A percentile compares a stretch with the other conserved stretches of the same genome.
phyloP scores from a whole-genome alignment of 2,797 vertebrate species.

The Octomys mimax region DNA sequence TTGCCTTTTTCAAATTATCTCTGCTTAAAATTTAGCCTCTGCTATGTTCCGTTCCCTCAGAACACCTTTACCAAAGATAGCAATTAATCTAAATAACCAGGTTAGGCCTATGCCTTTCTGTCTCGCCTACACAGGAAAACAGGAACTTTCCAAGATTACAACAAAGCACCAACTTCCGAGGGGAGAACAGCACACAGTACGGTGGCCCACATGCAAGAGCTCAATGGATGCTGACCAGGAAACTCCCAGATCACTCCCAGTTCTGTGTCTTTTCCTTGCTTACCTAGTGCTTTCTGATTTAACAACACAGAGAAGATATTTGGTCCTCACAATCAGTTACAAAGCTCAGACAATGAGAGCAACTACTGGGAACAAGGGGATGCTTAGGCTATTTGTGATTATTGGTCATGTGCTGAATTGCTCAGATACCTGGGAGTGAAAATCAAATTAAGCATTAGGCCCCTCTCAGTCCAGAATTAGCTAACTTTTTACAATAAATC shows the following conservation, averaged over 20 bases:
- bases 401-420: not conserved
- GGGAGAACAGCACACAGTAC: rapidly evolving
- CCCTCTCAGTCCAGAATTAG: not conserved
- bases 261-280: not conserved
- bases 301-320: not conserved
- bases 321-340: not conserved
- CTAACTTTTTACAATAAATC: not conserved
- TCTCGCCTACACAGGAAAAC: not conserved
- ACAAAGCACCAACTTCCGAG: not conserved
- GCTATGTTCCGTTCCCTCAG: not conserved
- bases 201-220: not conserved
- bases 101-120: not conserved
- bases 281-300: not conserved
- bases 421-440: not conserved
- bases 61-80: not conserved
- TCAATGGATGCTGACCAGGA: not conserved
- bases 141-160: not conserved
- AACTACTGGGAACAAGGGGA: not conserved
- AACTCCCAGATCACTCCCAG: not conserved
- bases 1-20: not conserved
- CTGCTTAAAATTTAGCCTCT: not conserved
- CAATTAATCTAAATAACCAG: not conserved
- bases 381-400: not conserved
- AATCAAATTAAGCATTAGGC: not conserved
- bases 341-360: not conserved